Percentiles rank a stretch among this genome's conserved stretches.
These are phyloP conservation scores for Dolichomitus sp. DNA, from an alignment of 2,888 invertebrate species.

Conservation along the genomic window DNA sequence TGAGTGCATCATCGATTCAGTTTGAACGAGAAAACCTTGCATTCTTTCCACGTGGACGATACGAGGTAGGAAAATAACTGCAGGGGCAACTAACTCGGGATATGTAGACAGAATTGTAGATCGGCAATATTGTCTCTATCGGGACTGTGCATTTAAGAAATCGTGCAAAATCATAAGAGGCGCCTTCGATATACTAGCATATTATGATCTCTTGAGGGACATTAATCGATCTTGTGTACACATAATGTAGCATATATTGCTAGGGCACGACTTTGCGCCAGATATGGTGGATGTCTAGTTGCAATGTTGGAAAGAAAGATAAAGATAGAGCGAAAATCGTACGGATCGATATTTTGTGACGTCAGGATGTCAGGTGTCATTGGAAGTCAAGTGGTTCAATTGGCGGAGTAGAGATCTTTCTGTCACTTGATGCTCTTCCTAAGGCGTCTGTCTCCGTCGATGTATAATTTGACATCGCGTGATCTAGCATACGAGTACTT, in stretches of 20 bases:
- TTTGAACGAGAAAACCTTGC: not conserved
- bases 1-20: not conserved
- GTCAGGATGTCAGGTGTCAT: slow-evolving; percentile 72
- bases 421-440: slow-evolving; percentile 25
- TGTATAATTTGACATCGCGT: not conserved
- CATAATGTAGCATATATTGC: slow-evolving; percentile 10
- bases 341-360: slow-evolving; percentile 65
- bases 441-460: slow-evolving; percentile 45
- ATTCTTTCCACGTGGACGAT: not conserved
- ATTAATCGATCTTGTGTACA: slow-evolving; percentile 24
- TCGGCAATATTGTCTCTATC: not conserved
- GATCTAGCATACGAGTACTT: not conserved
- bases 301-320: slow-evolving; percentile 47
- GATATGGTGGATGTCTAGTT: slow-evolving; percentile 50
- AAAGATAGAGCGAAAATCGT: slow-evolving; percentile 30
- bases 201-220: slow-evolving; percentile 13
- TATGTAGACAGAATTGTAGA: not conserved
- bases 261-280: slow-evolving; percentile 52
- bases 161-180: slow-evolving; percentile 30
- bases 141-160: slow-evolving; percentile 4
- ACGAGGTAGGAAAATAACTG: slow-evolving; percentile 11
- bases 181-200: slow-evolving; percentile 39
- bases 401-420: slow-evolving; percentile 55
- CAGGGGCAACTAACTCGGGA: not conserved
- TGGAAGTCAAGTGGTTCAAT: slow-evolving; percentile 79